These are phyloP conservation scores for Callorhinus ursinus DNA, from an alignment of 2,113 vertebrate species.

Conservation along the genomic window DNA sequence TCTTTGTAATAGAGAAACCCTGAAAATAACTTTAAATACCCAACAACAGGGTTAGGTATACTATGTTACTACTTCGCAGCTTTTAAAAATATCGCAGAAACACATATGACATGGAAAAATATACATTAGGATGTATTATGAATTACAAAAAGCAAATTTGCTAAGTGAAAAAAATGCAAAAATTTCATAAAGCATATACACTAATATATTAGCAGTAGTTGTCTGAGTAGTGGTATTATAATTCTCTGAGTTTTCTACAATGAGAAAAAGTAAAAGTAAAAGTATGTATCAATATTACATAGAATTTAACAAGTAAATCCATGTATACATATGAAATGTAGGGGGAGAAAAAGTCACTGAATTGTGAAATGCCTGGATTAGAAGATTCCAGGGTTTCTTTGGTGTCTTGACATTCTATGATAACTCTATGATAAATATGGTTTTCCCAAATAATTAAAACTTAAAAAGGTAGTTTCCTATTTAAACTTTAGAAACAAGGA, in stretches of 20 bases:
- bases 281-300: too few species aligned
- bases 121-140: not conserved
- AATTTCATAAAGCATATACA: not conserved
- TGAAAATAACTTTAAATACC: not conserved
- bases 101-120: not conserved
- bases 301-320: not conserved
- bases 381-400: not conserved
- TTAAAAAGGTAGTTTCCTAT: not conserved
- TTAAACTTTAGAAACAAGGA: not conserved
- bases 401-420: not conserved
- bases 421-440: not conserved
- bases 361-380: not conserved
- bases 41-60: not conserved
- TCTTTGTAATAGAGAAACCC: not conserved
- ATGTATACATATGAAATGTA: not conserved
- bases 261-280: not conserved
- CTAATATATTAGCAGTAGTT: not conserved
- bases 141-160: not conserved
- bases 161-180: not conserved
- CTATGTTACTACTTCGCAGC: not conserved
- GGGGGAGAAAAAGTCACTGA: not conserved
- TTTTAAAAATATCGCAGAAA: not conserved
- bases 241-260: not conserved
- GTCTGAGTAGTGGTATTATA: not conserved
- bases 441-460: not conserved